These are phyloP conservation scores for Tyrannus savana DNA, from an alignment of 2,113 vertebrate genomes.

Conservation along the genomic window DNA sequence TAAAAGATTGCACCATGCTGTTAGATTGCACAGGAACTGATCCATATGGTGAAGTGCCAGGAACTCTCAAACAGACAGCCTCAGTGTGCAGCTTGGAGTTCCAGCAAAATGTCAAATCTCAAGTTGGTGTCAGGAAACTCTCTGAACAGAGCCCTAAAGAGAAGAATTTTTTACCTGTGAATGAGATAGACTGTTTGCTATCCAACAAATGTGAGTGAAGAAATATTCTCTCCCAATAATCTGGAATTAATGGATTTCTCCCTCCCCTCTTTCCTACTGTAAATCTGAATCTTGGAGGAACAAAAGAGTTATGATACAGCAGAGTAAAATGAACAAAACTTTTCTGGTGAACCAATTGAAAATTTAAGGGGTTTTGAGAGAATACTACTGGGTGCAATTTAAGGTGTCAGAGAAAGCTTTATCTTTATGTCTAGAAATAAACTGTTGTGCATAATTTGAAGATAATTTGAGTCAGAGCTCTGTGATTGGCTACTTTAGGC, in stretches of 20 bases:
- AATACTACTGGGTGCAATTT: not conserved
- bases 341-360: not conserved
- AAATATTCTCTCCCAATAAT: not conserved
- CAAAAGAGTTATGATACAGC: not conserved
- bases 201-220: not conserved
- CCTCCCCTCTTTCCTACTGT: not conserved
- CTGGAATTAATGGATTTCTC: not conserved
- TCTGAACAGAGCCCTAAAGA: not conserved
- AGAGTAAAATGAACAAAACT: not conserved
- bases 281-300: not conserved
- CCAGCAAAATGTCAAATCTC: slow-evolving; percentile 28
- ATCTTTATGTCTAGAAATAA: not conserved
- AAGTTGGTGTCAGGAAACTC: not conserved
- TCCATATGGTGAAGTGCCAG: not conserved
- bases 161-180: not conserved
- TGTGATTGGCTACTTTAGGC: not conserved
- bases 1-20: not conserved
- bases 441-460: not conserved
- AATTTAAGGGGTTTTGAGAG: not conserved
- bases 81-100: not conserved
- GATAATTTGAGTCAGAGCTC: not conserved
- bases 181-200: not conserved
- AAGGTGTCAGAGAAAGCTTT: not conserved
- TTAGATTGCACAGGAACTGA: slow-evolving; percentile 12
- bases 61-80: not conserved